Base-by-base conservation (phyloP, 1,140 invertebrate species). In the Bombus ignitus region DNA sequence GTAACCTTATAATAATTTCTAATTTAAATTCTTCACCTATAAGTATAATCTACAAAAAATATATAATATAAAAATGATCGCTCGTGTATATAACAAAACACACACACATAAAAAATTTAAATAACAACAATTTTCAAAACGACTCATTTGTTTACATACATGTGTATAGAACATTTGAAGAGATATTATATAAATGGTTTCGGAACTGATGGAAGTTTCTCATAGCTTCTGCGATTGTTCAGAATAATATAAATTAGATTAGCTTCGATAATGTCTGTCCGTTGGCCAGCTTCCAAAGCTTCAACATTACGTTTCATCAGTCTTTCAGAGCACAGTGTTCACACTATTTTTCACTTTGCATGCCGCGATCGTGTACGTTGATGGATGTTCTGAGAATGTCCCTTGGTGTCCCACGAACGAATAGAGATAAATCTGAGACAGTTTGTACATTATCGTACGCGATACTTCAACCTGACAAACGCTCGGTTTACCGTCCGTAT, bases 271-370 rank as follows among this genome's bases (percentile, higher is more conserved):
- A 82, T 81, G 59, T 86, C 81, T 73, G 44, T 53, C 39, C 13
- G 37, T 80, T 85, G 87, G 87, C 83, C 44, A 47, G 59, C 37
- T 59, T 79, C 87, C 87, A 88, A 88, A 25, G 28, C 53, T 22
- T 37, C 32, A 39, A 62, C 59, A 37, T n/a, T 62, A 35, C 25
- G 70, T 88, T 83, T 76, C 83, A 44, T 86, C 53, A 79, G 79
- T n/a, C n/a, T n/a, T 28, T 80, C 53, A 22, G 79, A 83, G 65
- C 44, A 57, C 10, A n/a, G 42, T 39, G 53, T 72, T 28, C n/a
- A 71, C 22, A 76, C 8, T 73, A 79, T 89, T 82, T 88, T 88
- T 75, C 57, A 66, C 22, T 70, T 74, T 78, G 76, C 78, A 66
- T 78, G 75, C 53, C 32, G n/a, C 47, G 35, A 81, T 81, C 73